phyloP scores from a whole-genome alignment of 2,888 invertebrate genomes.

The Ochropacha duplaris region DNA sequence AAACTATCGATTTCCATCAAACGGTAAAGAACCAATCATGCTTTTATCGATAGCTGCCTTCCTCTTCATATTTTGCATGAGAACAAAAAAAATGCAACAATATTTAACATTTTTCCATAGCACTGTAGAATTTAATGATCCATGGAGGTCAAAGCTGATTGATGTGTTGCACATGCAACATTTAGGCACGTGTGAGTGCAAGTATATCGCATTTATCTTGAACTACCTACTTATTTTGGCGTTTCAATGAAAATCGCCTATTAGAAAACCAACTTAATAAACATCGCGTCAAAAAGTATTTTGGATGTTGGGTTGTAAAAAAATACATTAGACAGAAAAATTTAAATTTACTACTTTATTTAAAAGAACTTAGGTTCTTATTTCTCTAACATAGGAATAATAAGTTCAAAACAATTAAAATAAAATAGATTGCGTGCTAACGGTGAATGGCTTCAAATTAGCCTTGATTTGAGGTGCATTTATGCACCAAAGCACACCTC shows the following conservation, averaged over 20 bases:
- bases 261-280: background rate
- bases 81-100: background rate
- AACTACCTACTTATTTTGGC: constrained; percentile 4
- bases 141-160: constrained; percentile 1
- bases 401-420: background rate
- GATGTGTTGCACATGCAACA: background rate
- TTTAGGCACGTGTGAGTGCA: background rate
- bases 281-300: too few species aligned
- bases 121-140: background rate
- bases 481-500: background rate
- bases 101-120: background rate
- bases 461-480: background rate
- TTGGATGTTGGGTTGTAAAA: too few species aligned
- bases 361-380: background rate
- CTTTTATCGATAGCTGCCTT: constrained; percentile 7
- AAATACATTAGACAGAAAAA: too few species aligned
- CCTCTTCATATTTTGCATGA: constrained; percentile 9
- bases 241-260: background rate
- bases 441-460: background rate
- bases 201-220: constrained; percentile 12
- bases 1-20: constrained; percentile 12
- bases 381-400: background rate
- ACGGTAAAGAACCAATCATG: background rate
- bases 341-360: too few species aligned
- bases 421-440: background rate